Conservation (phyloP, 2,113 vertebrate species). For the Bufo gargarizans region DNA sequence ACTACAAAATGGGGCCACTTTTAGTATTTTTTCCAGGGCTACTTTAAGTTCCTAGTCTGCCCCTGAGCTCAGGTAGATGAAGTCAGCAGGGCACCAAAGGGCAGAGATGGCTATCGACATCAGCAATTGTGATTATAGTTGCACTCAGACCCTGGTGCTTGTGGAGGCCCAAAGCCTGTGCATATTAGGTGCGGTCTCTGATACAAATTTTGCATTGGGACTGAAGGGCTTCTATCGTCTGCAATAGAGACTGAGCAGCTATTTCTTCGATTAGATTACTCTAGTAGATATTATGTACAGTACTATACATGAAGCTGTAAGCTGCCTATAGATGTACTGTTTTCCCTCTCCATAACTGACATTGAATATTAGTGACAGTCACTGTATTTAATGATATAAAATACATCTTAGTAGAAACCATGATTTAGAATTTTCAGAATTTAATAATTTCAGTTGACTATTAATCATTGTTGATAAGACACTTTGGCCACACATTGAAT, state of each 20-base stretch:
- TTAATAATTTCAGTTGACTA: neutral
- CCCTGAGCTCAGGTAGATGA: too few relatives aligned
- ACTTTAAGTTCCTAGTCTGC: too few relatives aligned
- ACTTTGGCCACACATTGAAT: neutral
- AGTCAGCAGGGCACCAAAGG: too few relatives aligned
- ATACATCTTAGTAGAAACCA: too few relatives aligned
- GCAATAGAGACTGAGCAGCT: too few relatives aligned
- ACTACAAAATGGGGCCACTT: too few relatives aligned
- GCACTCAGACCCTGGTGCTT: neutral
- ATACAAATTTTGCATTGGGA: neutral
- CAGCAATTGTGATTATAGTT: neutral
- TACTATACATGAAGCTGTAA: neutral
- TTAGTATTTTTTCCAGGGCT: too few relatives aligned
- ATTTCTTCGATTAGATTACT: too few relatives aligned
- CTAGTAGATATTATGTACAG: too few relatives aligned
- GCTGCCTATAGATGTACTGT: neutral
- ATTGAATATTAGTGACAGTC: neutral
- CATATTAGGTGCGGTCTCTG: neutral
- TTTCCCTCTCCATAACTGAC: neutral
- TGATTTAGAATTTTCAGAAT: neutral
- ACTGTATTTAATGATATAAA: neutral
- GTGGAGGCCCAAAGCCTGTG: neutral
- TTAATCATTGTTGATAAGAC: neutral
- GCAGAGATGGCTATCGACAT: neutral
- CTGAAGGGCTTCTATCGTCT: neutral